phyloP scores from a whole-genome alignment of 1,140 invertebrate genomes.

The Tenebrio molitor region DNA sequence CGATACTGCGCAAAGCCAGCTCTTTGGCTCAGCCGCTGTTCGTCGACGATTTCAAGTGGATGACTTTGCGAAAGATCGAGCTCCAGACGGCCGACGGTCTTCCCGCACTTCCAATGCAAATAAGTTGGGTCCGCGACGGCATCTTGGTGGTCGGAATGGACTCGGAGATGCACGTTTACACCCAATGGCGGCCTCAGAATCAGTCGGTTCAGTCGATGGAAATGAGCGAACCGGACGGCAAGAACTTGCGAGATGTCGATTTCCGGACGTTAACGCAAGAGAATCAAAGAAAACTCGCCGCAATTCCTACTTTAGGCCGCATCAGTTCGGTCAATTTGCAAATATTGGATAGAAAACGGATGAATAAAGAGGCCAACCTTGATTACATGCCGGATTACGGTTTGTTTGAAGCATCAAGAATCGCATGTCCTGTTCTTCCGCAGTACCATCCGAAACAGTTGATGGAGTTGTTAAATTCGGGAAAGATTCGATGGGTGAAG shows the following conservation, averaged over 20 bases:
- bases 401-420: conserved; percentile 95
- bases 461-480: conserved; percentile 98
- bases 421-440: conserved; percentile 97
- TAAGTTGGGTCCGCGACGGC: conserved; percentile 98
- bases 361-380: conserved; percentile 72
- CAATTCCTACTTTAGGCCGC: conserved; percentile 83
- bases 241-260: conserved; percentile 81
- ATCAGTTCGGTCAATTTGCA: conserved; percentile 87
- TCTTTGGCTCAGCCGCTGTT: conserved; percentile 87
- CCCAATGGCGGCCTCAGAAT: conserved; percentile 92
- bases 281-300: conserved; percentile 79
- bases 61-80: conserved; percentile 93
- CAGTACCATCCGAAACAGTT: conserved; percentile 99
- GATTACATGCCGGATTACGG: conserved; percentile 95
- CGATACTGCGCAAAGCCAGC: conserved; percentile 88
- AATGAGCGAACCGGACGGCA: conserved; percentile 53
- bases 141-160: conserved; percentile 99
- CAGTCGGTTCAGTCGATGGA: conserved; percentile 53
- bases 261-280: conserved; percentile 81
- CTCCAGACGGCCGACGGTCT: conserved; percentile 95
- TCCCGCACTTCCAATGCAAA: conserved; percentile 96
- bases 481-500: conserved; percentile 97
- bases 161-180: conserved; percentile 99
- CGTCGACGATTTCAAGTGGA: conserved; percentile 93
- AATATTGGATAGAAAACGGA: conserved; percentile 79